Evolutionary conservation across 2,797 vertebrate genomes (phyloP).

Genomic region (Gila robusta): DNA sequence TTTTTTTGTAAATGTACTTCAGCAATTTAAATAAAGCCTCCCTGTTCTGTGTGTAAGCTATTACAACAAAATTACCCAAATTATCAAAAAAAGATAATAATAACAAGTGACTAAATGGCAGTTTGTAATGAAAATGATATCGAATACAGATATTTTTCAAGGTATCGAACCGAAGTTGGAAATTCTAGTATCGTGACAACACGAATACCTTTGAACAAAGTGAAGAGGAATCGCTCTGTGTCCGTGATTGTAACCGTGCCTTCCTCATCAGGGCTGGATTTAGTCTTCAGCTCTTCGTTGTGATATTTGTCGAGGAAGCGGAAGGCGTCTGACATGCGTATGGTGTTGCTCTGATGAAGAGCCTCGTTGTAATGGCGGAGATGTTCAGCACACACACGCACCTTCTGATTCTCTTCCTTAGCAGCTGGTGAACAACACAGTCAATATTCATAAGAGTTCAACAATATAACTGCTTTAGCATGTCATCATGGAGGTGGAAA

Average conservation of each 20-base stretch:
- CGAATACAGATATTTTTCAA: too few species aligned
- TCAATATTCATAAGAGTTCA: not conserved
- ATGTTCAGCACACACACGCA: slow-evolving; percentile 90
- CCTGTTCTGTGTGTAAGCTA: too few species aligned
- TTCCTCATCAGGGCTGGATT: slow-evolving; percentile 77
- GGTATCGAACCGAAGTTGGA: too few species aligned
- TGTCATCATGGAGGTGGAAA: not conserved
- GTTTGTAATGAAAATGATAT: too few species aligned
- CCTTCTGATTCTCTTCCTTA: slow-evolving; percentile 84
- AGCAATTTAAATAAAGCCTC: too few species aligned
- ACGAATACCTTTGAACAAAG: slow-evolving; percentile 85
- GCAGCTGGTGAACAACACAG: slow-evolving; percentile 79
- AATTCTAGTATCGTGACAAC: too few species aligned
- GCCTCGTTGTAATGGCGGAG: slow-evolving; percentile 92
- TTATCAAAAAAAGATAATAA: too few species aligned
- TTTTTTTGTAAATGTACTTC: too few species aligned
- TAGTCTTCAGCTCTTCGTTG: slow-evolving; percentile 86
- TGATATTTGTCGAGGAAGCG: slow-evolving; percentile 85
- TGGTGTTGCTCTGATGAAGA: slow-evolving; percentile 90
- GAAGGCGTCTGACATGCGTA: slow-evolving; percentile 91
- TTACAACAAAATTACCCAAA: too few species aligned
- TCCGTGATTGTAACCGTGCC: slow-evolving; percentile 75
- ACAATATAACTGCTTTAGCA: not conserved
- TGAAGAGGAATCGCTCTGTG: slow-evolving; percentile 88
- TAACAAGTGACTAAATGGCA: too few species aligned